Evolutionary conservation across 2,113 vertebrate genomes (phyloP).

Genomic region (Spheniscus mendiculus): DNA sequence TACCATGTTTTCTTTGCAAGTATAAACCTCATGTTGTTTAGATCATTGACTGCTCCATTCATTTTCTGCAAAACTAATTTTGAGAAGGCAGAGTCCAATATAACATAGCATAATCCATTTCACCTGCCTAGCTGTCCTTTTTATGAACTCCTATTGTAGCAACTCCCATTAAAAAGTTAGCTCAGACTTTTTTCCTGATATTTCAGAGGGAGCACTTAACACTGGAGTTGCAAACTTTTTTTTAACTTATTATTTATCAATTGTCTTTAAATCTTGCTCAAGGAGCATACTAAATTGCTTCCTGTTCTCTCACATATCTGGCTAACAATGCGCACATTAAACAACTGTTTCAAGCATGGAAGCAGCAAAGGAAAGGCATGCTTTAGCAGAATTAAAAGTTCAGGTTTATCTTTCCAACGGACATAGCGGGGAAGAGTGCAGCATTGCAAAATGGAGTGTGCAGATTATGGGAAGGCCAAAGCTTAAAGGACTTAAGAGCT

Average conservation of each 20-base stretch:
- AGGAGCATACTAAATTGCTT: conserved; percentile 30
- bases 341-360: conserved; percentile 22
- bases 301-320: conserved; percentile 10
- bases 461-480: conserved; percentile 73
- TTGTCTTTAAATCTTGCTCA: conserved; percentile 46
- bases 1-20: not conserved
- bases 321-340: not conserved
- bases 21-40: not conserved
- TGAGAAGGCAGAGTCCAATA: not conserved
- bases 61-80: not conserved
- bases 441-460: conserved; percentile 71
- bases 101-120: not conserved
- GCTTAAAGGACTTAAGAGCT: conserved; percentile 79
- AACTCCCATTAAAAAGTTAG: not conserved
- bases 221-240: not conserved
- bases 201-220: not conserved
- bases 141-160: not conserved
- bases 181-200: not conserved
- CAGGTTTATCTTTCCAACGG: conserved; percentile 46
- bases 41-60: not conserved
- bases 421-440: conserved; percentile 61
- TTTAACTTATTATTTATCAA: not conserved
- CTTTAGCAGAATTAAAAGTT: conserved; percentile 49
- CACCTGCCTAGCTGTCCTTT: not conserved
- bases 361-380: conserved; percentile 72